Percentiles rank a stretch among this genome's conserved stretches.
These are phyloP conservation scores for Notolabrus celidotus DNA, from an alignment of 2,797 vertebrate genomes.

Conservation along the genomic window DNA sequence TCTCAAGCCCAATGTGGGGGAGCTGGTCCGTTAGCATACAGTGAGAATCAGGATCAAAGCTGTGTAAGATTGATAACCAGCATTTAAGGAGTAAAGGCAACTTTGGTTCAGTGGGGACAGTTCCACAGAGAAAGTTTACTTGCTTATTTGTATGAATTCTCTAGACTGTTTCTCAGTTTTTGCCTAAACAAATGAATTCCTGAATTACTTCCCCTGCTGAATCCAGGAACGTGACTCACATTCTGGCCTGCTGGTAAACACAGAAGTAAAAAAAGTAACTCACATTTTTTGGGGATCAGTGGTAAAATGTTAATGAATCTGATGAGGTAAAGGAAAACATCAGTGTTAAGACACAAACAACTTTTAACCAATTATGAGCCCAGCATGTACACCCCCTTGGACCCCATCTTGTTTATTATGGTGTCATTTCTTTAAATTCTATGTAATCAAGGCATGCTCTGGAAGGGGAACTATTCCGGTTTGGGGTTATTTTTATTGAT, in stretches of 20 bases:
- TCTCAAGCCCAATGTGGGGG: constrained; percentile 59
- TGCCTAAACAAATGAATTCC: constrained; percentile 33
- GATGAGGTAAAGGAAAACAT: constrained; percentile 80
- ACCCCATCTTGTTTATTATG: constrained; percentile 76
- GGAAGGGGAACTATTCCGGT: constrained; percentile 79
- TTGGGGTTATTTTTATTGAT: constrained; percentile 88
- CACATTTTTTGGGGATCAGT: constrained; percentile 51
- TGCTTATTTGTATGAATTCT: constrained; percentile 19
- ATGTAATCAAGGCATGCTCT: constrained; percentile 82
- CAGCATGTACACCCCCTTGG: constrained; percentile 70
- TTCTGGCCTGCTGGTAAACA: constrained; percentile 13
- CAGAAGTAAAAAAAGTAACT: constrained; percentile 44
- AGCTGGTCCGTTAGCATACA: constrained; percentile 41
- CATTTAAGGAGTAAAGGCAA: constrained; percentile 1
- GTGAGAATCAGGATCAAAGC: constrained; percentile 35
- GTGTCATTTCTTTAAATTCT: constrained; percentile 81
- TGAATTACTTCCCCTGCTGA: constrained; percentile 38
- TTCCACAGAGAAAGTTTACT: constrained; percentile 19
- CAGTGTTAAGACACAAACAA: constrained; percentile 65
- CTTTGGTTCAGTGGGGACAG: constrained; percentile 20
- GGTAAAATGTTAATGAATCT: constrained; percentile 66
- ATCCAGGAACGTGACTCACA: constrained; percentile 40
- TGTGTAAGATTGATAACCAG: constrained; percentile 49
- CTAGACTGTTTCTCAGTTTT: constrained; percentile 24
- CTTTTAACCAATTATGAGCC: constrained; percentile 70